These are phyloP conservation scores for Neopelma chrysocephalum DNA, from an alignment of 2,797 vertebrate species.

Conservation along the genomic window DNA sequence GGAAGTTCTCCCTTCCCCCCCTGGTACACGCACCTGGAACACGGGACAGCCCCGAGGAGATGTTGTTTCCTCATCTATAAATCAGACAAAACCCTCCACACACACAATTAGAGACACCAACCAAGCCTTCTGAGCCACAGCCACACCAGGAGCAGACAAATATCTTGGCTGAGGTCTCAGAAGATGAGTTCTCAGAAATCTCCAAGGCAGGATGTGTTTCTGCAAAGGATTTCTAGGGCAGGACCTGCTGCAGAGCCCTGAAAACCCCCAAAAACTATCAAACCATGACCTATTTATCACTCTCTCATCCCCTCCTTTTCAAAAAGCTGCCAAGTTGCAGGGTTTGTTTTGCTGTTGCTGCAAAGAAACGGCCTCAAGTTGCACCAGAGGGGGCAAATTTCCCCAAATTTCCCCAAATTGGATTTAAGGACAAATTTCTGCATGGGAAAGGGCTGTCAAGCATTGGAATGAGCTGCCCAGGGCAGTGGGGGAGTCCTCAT, in stretches of 20 bases:
- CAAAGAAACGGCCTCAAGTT: not conserved
- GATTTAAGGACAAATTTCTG: not conserved
- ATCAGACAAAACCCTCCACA: not conserved
- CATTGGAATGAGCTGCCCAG: not conserved
- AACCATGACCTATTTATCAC: not conserved
- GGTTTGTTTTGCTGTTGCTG: not conserved
- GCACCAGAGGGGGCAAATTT: not conserved
- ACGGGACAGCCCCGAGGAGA: accelerated
- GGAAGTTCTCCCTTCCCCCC: not conserved
- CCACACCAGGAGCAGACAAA: not conserved
- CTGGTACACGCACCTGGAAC: accelerated
- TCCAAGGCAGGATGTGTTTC: not conserved
- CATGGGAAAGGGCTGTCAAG: not conserved
- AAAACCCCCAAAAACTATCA: not conserved
- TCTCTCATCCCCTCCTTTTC: not conserved
- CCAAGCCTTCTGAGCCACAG: not conserved
- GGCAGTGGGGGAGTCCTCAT: not conserved
- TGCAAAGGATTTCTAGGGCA: not conserved
- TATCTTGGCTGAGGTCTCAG: not conserved
- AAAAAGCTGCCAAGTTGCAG: not conserved
- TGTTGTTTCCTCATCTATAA: not conserved
- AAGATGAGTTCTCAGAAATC: not conserved
- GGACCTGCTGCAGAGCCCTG: not conserved
- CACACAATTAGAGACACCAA: not conserved
- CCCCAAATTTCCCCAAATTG: too few species aligned